phyloP scores from a whole-genome alignment of 2,888 invertebrate species.

The Caenorhabditis sinica region DNA sequence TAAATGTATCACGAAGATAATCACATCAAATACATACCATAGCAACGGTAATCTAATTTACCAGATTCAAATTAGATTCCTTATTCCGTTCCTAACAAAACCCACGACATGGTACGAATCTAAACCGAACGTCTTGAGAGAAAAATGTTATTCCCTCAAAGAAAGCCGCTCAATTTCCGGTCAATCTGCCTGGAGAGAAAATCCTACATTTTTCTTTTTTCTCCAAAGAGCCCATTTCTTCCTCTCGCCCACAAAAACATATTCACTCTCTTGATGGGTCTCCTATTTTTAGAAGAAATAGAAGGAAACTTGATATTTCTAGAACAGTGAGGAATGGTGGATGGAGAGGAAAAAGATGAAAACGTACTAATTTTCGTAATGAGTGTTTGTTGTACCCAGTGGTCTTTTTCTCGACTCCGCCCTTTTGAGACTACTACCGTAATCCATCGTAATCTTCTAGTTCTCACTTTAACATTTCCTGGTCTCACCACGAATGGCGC shows the following conservation, averaged over 20 bases:
- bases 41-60: not conserved
- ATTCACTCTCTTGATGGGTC: conserved; percentile 5
- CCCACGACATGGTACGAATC: not conserved
- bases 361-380: conserved; percentile 9
- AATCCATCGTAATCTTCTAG: conserved; percentile 28
- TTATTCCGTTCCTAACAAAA: not conserved
- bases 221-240: conserved; percentile 1
- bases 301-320: conserved; percentile 22
- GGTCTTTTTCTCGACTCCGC: not conserved
- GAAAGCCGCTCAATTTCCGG: conserved; percentile 62
- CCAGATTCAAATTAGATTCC: no score
- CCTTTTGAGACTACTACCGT: conserved; percentile 20
- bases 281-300: conserved; percentile 36
- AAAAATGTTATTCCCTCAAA: conserved; percentile 51
- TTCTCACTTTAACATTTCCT: conserved; percentile 33
- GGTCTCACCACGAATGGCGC: conserved; percentile 55
- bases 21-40: conserved; percentile 3
- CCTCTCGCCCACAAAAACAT: conserved; percentile 8
- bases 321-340: not conserved
- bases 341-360: not conserved
- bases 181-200: conserved; percentile 24
- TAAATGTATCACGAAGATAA: not conserved
- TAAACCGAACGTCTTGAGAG: not conserved
- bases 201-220: conserved; percentile 1
- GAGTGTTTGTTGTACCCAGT: not conserved